These are phyloP conservation scores for Platyrinchus mystaceus DNA, from an alignment of 2,797 vertebrate genomes.

Conservation along the genomic window DNA sequence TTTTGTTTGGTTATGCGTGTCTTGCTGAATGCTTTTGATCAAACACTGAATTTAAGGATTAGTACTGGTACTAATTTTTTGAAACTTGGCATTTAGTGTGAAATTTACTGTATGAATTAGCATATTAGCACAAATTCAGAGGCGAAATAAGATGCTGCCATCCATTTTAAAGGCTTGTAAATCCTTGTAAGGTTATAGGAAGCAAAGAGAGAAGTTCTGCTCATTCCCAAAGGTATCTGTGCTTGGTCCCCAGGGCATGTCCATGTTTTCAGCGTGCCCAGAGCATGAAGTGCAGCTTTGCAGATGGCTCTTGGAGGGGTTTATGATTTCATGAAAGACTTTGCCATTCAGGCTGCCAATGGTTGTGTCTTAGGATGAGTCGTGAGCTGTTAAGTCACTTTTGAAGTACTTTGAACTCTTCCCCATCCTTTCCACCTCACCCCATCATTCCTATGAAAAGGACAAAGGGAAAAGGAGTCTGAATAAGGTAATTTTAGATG, in stretches of 20 bases:
- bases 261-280: background rate
- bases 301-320: background rate
- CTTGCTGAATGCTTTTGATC: background rate
- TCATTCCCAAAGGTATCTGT: background rate
- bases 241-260: background rate
- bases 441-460: background rate
- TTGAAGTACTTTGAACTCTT: background rate
- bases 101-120: conserved; percentile 26
- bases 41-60: background rate
- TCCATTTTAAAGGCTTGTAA: background rate
- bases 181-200: background rate
- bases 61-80: background rate
- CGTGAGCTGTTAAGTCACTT: background rate
- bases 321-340: background rate
- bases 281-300: background rate
- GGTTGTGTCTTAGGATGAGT: background rate
- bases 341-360: background rate
- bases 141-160: conserved; percentile 8
- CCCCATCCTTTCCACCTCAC: background rate
- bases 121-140: conserved; percentile 18
- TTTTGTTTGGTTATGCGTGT: background rate
- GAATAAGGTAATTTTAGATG: background rate
- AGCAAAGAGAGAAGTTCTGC: background rate
- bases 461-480: background rate
- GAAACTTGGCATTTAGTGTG: conserved; percentile 6